Evolutionary conservation across 2,797 vertebrate species (phyloP).

Genomic region (Crypturellus tataupa): DNA sequence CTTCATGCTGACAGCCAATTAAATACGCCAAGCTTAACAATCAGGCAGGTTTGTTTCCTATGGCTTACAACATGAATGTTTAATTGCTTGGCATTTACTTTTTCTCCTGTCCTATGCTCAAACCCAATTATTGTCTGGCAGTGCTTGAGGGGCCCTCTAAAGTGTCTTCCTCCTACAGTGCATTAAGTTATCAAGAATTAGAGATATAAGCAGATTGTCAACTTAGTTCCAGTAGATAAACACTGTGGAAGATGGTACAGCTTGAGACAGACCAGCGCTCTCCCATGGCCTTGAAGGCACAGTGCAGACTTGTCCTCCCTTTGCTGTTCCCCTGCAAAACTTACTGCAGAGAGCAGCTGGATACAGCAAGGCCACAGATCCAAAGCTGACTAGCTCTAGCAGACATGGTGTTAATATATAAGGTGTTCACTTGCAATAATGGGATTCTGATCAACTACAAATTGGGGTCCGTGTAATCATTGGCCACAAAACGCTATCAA

Average conservation of each 20-base stretch:
- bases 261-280: too few species aligned
- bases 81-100: conserved; percentile 3
- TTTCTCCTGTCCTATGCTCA: background rate
- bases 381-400: too few species aligned
- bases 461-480: too few species aligned
- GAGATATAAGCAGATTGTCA: background rate
- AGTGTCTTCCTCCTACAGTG: background rate
- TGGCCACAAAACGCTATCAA: background rate
- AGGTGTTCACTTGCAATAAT: too few species aligned
- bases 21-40: conserved; percentile 30
- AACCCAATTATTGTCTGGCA: background rate
- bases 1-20: conserved; percentile 22
- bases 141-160: background rate
- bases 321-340: too few species aligned
- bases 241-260: too few species aligned
- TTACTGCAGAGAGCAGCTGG: too few species aligned
- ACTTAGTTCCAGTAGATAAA: background rate
- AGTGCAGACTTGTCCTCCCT: too few species aligned
- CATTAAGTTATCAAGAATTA: background rate
- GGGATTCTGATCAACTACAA: too few species aligned
- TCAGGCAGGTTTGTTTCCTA: conserved; percentile 41
- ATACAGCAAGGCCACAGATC: too few species aligned
- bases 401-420: too few species aligned
- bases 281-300: too few species aligned
- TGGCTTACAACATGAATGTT: conserved; percentile 11